Base-by-base conservation (phyloP, 2,113 vertebrate species). In the Chaenogobius annularis region DNA sequence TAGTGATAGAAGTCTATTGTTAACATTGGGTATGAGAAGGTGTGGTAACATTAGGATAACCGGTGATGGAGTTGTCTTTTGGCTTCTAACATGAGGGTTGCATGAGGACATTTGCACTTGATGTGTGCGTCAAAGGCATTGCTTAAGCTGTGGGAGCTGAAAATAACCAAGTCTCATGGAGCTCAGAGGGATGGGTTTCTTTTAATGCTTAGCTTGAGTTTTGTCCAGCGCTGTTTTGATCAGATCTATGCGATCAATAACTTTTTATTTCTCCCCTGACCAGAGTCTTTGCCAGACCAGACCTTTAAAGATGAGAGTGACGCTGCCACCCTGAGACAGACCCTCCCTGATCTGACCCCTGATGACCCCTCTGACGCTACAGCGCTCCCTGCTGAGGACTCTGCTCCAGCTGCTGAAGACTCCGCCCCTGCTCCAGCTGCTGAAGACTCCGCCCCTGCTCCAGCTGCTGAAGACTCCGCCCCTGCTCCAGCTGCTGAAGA, bases 281-380 rank as follows among this genome's bases (percentile, higher is more conserved):
- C 81, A 98, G 97, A 96, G 85, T 90, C 89, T 72, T 90, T 86
- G 65, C 94, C 87, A 68, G 95, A 96, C 13, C 94, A 87, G 58
- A 89, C 90, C 12, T 92, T 78, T 81, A 94, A 92, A 89, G 96
- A 97, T 13, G 95, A 96, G 89, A 97, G 95, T 66, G 96, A 96
- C 0, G 93, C 95, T 55, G 93, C 96, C 93, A 96, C 96, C 85
- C 93, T 96, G 87, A 95, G 95, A 95, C 97, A 96, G 78, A 96
- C 96, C 89, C 95, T 96, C 85, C 96, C 97, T 20, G 97, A 98
- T 89, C 92, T 96, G 86, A 95, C 96, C 88, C 96, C 96, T 0
- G 96, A 98, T 1, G 96, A 98, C 89, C 94, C 95, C 90, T 96
- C 93, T 1, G 97, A 97, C 78, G 93, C 90, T 71, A 93, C 93